These are phyloP conservation scores for Ceuthmochares aereus DNA, from an alignment of 2,113 vertebrate genomes.

Conservation along the genomic window DNA sequence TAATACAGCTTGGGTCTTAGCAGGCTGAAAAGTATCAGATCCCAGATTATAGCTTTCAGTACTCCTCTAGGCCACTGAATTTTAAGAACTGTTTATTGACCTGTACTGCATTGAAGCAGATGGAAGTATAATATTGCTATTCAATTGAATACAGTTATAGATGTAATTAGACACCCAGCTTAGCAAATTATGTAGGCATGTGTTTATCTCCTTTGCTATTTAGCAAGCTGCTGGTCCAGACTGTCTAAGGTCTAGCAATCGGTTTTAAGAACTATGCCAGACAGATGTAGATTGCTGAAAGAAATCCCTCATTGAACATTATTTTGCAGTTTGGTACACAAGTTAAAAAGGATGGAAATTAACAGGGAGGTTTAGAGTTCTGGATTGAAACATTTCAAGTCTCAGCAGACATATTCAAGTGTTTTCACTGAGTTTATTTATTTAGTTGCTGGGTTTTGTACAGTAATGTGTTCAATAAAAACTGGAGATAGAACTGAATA, in stretches of 20 bases:
- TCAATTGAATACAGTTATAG: neutral
- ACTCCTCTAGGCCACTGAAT: neutral
- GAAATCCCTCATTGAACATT: neutral
- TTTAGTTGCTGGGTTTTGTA: neutral
- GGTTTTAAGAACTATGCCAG: neutral
- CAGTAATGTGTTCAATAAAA: neutral
- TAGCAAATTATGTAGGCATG: neutral
- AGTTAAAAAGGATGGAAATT: neutral
- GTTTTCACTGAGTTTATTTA: neutral
- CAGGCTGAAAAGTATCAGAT: neutral
- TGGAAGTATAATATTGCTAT: neutral
- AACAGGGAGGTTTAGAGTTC: neutral
- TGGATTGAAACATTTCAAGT: neutral
- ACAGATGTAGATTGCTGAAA: neutral
- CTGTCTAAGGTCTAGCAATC: neutral
- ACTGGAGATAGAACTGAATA: neutral
- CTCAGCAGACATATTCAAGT: neutral
- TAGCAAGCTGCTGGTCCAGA: neutral
- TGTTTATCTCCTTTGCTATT: neutral
- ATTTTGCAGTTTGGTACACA: neutral
- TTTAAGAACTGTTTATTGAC: neutral
- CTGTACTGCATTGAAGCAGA: neutral
- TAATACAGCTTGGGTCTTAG: neutral
- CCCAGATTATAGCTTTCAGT: neutral
- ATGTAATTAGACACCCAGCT: neutral